Percentiles rank a stretch among this genome's conserved stretches.
Evolutionary conservation across 2,888 invertebrate genomes (phyloP).

Genomic region (Drosophila pullipes): DNA sequence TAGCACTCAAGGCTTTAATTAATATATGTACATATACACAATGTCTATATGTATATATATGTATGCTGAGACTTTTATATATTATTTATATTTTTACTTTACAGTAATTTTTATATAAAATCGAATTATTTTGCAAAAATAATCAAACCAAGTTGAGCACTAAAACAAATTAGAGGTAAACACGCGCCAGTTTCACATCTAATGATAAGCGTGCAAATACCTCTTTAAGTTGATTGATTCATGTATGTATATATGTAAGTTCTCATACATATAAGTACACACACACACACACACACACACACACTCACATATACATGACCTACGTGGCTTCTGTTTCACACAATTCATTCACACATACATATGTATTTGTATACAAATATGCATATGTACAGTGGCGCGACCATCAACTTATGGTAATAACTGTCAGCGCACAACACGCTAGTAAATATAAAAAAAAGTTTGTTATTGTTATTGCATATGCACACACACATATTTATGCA

Average conservation of each 20-base stretch:
- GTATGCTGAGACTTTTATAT: background rate
- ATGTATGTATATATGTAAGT: constrained; percentile 9
- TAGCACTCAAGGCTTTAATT: constrained; percentile 1
- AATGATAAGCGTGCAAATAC: constrained; percentile 66
- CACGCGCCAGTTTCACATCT: constrained; percentile 66
- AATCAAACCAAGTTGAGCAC: constrained; percentile 29
- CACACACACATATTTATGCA: background rate
- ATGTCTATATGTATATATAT: background rate
- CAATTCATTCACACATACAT: constrained; percentile 1
- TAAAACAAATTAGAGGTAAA: constrained; percentile 49
- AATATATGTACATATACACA: background rate
- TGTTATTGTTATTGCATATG: constrained; percentile 37
- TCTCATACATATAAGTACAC: background rate
- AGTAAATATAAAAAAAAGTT: constrained; percentile 8
- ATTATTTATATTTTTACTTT: constrained; percentile 9
- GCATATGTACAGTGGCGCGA: constrained; percentile 39
- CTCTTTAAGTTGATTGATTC: constrained; percentile 49
- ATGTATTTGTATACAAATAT: background rate
- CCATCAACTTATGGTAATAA: constrained; percentile 57
- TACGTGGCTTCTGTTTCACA: constrained; percentile 12
- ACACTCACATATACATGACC: constrained; percentile 1
- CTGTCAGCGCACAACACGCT: constrained; percentile 23
- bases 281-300: background rate
- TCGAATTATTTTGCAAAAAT: constrained; percentile 20
- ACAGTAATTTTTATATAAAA: constrained; percentile 25